Base-by-base conservation (phyloP, 2,797 vertebrate genomes). In the Macrochelys suwanniensis region DNA sequence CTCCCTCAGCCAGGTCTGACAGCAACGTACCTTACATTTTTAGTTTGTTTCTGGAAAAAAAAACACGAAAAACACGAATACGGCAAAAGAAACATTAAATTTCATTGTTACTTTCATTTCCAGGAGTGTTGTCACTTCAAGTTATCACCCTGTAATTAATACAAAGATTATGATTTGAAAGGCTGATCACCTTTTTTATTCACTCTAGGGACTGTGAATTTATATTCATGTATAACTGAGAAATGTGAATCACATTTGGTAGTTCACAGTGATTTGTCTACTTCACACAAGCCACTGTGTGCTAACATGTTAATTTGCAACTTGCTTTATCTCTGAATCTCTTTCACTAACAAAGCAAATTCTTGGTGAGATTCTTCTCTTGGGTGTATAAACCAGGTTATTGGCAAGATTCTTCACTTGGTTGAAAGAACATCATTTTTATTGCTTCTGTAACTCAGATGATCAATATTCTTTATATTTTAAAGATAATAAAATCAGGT, bases 251-350 rank as follows among this genome's bases (percentile, higher is more conserved):
- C 82, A 89, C 50, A 71, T 47, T 0, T 1, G 8, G 50, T 28
- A 84, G 50, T 78, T 81, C 84, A 56, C 51, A 83, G 89, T 16
- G 17, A 45, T 89, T 84, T 93, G 28, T 45, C 79, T 89, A 26
- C 79, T 94, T 95, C 81, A 91, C 92, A 89, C 80, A 1, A 49
- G 84, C 17, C n/a, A 45, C 0, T 0, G 93, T 71, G 68, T 87
- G 85, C 49, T 95, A 96, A 94, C 45, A 89, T 71, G 86, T 84
- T 96, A 85, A 96, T 91, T 91, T 89, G n/a, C 92, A 94, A 33
- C 45, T 91, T 89, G 11, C 26, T 88, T 71, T 84, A 56, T 78
- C 95, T 68, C 77, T 79, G 47, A 21, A 88, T 33, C 19, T 82
- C 76, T 54, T 59, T 51, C 85, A 51, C 33, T 89, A 37, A 16